These are phyloP conservation scores for Otolemur garnettii DNA, from an alignment of 2,113 vertebrate genomes.

Conservation along the genomic window DNA sequence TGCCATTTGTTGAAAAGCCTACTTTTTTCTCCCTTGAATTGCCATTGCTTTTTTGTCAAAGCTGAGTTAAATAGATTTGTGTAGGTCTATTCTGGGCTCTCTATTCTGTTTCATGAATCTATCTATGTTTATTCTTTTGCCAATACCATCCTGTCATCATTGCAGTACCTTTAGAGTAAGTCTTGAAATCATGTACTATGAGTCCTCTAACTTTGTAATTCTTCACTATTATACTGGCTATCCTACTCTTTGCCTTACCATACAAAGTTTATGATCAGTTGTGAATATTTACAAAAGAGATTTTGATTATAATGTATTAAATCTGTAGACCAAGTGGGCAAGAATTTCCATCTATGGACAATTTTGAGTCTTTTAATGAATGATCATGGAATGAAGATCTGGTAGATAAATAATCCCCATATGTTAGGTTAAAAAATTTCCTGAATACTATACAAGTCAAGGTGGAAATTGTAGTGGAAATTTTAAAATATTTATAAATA, in stretches of 20 bases:
- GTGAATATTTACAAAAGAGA: neutral
- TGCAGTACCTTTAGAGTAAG: neutral
- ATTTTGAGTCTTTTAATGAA: neutral
- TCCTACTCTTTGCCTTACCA: neutral
- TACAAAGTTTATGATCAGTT: neutral
- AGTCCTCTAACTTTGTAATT: neutral
- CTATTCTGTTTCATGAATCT: neutral
- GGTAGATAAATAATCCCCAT: neutral
- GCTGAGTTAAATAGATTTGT: neutral
- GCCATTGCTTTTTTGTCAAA: neutral
- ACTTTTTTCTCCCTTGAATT: neutral
- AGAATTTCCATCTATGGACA: neutral
- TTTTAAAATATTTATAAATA: neutral
- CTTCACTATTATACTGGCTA: neutral
- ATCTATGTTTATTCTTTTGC: neutral
- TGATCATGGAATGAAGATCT: neutral
- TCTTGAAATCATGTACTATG: neutral
- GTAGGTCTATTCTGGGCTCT: neutral
- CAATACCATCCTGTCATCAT: neutral
- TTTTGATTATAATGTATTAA: neutral
- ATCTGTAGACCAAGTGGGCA: neutral
- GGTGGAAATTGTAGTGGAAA: neutral
- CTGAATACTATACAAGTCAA: neutral
- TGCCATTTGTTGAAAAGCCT: neutral
- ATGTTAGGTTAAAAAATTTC: neutral